phyloP scores from a whole-genome alignment of 2,113 vertebrate species.

The Caranx melampygus region DNA sequence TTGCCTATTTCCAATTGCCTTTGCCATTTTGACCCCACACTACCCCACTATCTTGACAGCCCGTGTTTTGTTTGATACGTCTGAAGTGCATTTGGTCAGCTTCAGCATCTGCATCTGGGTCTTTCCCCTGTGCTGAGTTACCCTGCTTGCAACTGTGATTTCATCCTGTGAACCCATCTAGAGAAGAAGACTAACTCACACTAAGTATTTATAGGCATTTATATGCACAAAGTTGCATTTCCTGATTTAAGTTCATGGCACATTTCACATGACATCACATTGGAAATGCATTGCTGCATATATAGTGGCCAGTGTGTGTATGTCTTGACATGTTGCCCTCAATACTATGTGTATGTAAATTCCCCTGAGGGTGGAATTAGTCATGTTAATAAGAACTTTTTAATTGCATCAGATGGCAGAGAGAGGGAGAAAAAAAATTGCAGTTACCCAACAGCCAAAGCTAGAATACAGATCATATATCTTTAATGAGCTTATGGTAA shows the following conservation, averaged over 20 bases:
- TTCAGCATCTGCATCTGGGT: too few relatives aligned
- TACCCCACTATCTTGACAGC: too few relatives aligned
- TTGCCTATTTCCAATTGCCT: too few relatives aligned
- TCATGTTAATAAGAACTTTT: slow-evolving; percentile 67
- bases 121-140: too few relatives aligned
- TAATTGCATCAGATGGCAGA: slow-evolving; percentile 65
- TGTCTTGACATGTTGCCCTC: slow-evolving; percentile 53
- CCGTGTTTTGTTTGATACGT: too few relatives aligned
- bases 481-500: slow-evolving; percentile 77
- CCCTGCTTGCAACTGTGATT: not conserved
- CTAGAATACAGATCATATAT: slow-evolving; percentile 72
- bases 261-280: slow-evolving; percentile 38
- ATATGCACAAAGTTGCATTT: not conserved
- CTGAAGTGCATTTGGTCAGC: too few relatives aligned
- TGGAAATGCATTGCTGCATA: slow-evolving; percentile 1
- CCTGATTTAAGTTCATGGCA: slow-evolving; percentile 28
- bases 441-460: slow-evolving; percentile 67
- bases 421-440: slow-evolving; percentile 43
- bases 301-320: slow-evolving; percentile 42
- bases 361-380: slow-evolving; percentile 59
- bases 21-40: too few relatives aligned
- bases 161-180: not conserved
- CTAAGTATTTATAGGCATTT: slow-evolving; percentile 14
- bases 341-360: slow-evolving; percentile 65
- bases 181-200: not conserved